Evolutionary conservation across 2,797 vertebrate genomes (phyloP).

Genomic region (Gadopsis marmoratus): DNA sequence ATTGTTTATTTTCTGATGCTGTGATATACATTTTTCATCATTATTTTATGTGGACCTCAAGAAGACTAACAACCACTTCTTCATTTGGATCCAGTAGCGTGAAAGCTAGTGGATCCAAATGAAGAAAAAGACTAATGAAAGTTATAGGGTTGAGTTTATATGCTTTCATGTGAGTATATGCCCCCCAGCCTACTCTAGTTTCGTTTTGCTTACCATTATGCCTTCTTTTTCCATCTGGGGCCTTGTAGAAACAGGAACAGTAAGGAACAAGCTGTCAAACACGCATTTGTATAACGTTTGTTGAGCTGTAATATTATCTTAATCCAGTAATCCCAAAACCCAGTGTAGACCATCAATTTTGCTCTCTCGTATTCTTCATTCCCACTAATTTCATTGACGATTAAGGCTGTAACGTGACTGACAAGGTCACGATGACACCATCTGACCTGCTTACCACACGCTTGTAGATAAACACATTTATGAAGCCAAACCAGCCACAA

Average conservation of each 20-base stretch:
- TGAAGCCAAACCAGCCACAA: constrained; percentile 23
- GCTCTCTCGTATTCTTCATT: neutral
- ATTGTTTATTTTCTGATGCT: neutral
- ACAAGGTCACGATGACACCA: constrained; percentile 15
- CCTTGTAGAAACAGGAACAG: neutral
- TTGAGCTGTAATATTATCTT: constrained; percentile 2
- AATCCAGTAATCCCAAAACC: neutral
- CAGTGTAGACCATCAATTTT: neutral
- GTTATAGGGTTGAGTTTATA: constrained; percentile 8
- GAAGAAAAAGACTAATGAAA: constrained; percentile 13
- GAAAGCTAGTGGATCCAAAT: constrained; percentile 13
- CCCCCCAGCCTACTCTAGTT: neutral
- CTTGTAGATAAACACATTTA: constrained; percentile 13
- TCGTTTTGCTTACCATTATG: neutral
- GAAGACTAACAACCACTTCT: neutral
- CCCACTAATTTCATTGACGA: neutral
- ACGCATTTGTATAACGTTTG: neutral
- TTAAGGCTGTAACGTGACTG: constrained; percentile 7
- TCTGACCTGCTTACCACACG: constrained; percentile 17
- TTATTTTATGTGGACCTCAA: constrained; percentile 1
- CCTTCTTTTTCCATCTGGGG: neutral
- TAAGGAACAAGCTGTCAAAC: constrained; percentile 8
- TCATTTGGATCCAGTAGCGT: neutral
- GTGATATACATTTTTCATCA: neutral
- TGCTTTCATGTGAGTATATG: constrained; percentile 3